Conservation (phyloP, 2,888 invertebrate genomes). For the Pemphredon lugubris region DNA sequence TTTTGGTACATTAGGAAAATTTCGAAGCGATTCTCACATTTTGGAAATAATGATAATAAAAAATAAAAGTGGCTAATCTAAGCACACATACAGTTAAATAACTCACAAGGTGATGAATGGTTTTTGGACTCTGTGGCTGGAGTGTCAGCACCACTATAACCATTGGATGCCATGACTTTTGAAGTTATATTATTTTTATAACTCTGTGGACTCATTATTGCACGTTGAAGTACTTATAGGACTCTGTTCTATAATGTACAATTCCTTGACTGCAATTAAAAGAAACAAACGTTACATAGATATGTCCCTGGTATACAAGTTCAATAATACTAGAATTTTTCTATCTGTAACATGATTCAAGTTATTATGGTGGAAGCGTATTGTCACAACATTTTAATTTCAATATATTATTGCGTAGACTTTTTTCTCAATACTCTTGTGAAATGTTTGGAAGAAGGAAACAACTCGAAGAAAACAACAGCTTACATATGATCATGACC, state of each 20-base stretch:
- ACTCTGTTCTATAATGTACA: conserved; percentile 31
- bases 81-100: conserved; percentile 80
- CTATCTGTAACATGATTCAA: no score
- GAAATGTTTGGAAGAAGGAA: background rate
- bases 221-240: conserved; percentile 53
- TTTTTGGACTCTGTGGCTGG: conserved; percentile 69
- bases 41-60: conserved; percentile 29
- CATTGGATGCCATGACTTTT: conserved; percentile 78
- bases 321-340: background rate
- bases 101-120: conserved; percentile 81
- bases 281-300: conserved; percentile 14
- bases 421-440: no score
- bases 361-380: no score
- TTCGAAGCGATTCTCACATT: background rate
- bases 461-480: background rate
- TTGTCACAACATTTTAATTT: no score
- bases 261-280: conserved; percentile 57
- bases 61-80: conserved; percentile 76
- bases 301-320: background rate
- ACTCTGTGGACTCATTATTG: conserved; percentile 82
- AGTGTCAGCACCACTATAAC: conserved; percentile 69
- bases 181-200: conserved; percentile 82
- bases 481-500: no score
- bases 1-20: background rate
- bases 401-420: no score